phyloP scores from a whole-genome alignment of 2,113 vertebrate species.

The rabbit (Oryctolagus cuniculus) region DNA sequence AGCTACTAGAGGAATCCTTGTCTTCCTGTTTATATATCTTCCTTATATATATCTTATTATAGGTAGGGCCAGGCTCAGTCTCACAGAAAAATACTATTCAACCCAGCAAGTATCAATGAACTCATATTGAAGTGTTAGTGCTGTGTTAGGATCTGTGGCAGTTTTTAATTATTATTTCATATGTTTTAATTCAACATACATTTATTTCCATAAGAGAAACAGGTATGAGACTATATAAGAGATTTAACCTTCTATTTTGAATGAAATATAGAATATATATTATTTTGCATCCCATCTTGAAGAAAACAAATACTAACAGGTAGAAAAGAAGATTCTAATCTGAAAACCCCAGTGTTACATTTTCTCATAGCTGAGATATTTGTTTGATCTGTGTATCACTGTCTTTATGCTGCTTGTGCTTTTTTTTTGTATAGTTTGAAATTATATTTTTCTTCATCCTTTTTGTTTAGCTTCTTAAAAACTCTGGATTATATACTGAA shows the following conservation, averaged over 20 bases:
- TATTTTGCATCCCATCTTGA: not conserved
- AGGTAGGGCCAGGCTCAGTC: not conserved
- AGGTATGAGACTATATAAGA: not conserved
- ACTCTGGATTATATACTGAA: not conserved
- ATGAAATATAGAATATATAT: not conserved
- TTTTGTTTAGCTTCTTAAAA: conserved; percentile 22
- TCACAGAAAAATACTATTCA: conserved; percentile 17
- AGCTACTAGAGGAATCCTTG: not conserved
- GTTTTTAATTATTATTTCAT: not conserved
- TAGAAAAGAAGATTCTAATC: not conserved
- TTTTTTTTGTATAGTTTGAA: not conserved
- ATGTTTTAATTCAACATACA: not conserved
- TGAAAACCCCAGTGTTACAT: not conserved
- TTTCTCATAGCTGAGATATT: conserved; percentile 40
- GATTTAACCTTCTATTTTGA: not conserved
- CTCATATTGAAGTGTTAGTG: not conserved
- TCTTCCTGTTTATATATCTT: not conserved
- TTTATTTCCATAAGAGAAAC: conserved; percentile 34
- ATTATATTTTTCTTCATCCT: not conserved
- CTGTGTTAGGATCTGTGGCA: not conserved
- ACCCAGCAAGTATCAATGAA: not conserved
- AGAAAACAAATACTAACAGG: not conserved
- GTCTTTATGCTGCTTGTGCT: not conserved
- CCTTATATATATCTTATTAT: not conserved
- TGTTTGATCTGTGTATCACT: not conserved